Base-by-base conservation (phyloP, 1,140 invertebrate species). In the Antheraea pernyi region DNA sequence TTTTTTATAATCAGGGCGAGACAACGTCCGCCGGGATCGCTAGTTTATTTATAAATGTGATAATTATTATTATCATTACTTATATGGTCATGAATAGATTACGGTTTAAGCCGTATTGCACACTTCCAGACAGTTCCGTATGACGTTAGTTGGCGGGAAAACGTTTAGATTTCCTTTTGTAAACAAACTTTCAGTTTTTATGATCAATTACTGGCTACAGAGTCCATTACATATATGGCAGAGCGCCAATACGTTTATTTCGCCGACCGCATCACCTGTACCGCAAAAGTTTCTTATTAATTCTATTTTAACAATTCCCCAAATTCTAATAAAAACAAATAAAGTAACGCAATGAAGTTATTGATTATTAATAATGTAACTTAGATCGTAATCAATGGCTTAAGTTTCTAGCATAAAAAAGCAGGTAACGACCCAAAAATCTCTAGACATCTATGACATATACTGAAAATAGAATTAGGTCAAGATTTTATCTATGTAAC, bases 201-300 rank as follows among this genome's bases (percentile, higher is more conserved):
- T 42, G 70, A 75, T 68, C 67, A 75, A 71, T 70, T 75, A 67
- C 64, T 39, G 37, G 30, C 59, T 37, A 69, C 36, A 46, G n/a
- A 61, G 65, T 64, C 65, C 61, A 67, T 75, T 69, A 70, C 53
- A 67, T n/a, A 30, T 13, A 65, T 74, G 69, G 73, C 71, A 69
- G 62, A 69, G 67, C 19, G 73, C 73, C 73, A 74, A 74, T 61
- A 63, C 30, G 19, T 67, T 53, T 22, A 46, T 19, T 65, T 65
- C 19, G 11, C 37, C n/a, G 63, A 39, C 22, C 4, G 7, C 63
- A 65, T 63, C 61, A 63, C 61, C 37, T 30, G 16, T 16, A 36
- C 30, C 46, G n/a, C 46, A 46, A 48, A 19, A 65, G 11, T 53
- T 65, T 65, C 4, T 65, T 65, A 16, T 4, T 10, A 42, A 10